Conservation (phyloP, 1,140 invertebrate genomes). For the Nasonia vitripennis region DNA sequence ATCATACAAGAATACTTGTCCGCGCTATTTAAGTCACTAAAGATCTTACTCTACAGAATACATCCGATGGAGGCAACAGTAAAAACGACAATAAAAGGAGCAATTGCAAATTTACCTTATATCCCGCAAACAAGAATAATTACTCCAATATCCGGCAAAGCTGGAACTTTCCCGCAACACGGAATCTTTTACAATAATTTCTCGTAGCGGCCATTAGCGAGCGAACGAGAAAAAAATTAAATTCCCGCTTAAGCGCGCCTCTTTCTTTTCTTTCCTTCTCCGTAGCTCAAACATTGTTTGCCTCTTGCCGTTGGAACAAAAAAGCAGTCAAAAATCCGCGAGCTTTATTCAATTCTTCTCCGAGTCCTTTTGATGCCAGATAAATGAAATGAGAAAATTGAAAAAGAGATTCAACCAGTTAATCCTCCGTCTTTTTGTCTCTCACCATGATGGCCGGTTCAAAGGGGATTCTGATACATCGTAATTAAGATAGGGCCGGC, state of each 20-base stretch:
- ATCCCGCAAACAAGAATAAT: not conserved
- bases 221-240: not conserved
- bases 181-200: not conserved
- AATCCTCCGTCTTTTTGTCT: not conserved
- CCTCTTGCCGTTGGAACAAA: not conserved
- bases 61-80: too few species aligned
- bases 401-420: not conserved
- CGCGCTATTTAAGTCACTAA: too few species aligned
- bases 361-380: too few species aligned
- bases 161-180: not conserved
- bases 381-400: not conserved
- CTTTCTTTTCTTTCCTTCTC: not conserved
- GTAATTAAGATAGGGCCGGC: too few species aligned
- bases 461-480: too few species aligned
- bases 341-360: not conserved
- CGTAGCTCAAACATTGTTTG: not conserved
- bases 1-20: too few species aligned
- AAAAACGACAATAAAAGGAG: too few species aligned
- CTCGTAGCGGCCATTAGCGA: not conserved
- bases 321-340: not conserved
- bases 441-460: not conserved
- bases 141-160: not conserved
- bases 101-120: too few species aligned
- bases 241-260: not conserved
- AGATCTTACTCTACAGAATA: too few species aligned